Conservation (phyloP, 2,797 vertebrate genomes). For the Harpagifer antarcticus region DNA sequence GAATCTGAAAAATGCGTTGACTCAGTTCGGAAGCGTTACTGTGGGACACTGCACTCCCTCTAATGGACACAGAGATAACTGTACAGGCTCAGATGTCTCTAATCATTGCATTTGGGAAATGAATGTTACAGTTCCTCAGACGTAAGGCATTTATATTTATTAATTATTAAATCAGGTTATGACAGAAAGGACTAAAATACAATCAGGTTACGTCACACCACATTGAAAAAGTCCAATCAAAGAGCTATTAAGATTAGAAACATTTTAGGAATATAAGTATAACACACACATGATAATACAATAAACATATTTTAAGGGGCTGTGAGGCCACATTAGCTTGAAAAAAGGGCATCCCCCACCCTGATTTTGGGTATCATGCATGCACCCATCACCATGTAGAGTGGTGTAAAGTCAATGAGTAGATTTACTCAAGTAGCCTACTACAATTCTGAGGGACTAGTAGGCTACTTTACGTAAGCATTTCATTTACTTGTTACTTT, state of each 20-base stretch:
- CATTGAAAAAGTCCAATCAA: background rate
- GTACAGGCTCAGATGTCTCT: background rate
- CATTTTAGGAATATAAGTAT: background rate
- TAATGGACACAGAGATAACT: constrained; percentile 47
- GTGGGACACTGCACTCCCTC: constrained; percentile 65
- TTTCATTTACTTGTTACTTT: no score
- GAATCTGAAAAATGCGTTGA: constrained; percentile 70
- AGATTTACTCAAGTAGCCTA: no score
- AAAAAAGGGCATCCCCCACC: no score
- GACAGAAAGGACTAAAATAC: background rate
- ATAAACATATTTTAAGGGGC: no score
- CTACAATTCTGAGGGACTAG: no score
- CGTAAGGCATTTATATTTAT: constrained; percentile 2
- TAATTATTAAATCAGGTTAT: background rate
- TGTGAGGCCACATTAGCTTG: no score
- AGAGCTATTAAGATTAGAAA: background rate
- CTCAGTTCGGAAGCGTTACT: constrained; percentile 55
- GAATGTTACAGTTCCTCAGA: background rate
- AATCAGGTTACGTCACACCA: background rate
- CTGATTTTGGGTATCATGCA: no score
- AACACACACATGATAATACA: background rate
- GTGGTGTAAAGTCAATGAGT: no score
- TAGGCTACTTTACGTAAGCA: no score
- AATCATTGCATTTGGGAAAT: background rate
- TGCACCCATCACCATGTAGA: no score